Evolutionary conservation across 2,888 invertebrate species (phyloP).

Genomic region (Cephus spinipes): DNA sequence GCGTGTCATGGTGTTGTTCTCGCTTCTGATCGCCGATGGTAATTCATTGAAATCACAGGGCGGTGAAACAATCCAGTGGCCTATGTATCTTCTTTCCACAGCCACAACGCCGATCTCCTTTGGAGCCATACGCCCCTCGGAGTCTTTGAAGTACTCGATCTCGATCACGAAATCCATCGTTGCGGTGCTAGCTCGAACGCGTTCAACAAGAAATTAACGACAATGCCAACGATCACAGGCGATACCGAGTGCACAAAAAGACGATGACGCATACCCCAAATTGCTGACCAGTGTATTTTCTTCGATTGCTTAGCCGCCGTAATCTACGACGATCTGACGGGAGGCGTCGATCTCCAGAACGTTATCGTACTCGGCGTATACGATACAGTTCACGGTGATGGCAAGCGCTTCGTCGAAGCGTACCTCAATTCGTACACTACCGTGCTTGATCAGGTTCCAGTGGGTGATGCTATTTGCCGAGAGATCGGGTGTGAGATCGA

Average conservation of each 20-base stretch:
- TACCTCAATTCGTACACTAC: constrained; percentile 40
- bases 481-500: constrained; percentile 45
- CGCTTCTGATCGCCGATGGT: too few relatives aligned
- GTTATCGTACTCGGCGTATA: constrained; percentile 49
- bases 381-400: constrained; percentile 37
- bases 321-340: constrained; percentile 30
- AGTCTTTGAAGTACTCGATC: too few relatives aligned
- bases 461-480: constrained; percentile 31
- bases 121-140: too few relatives aligned
- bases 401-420: constrained; percentile 34
- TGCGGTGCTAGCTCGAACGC: background rate
- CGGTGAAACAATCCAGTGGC: too few relatives aligned
- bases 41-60: too few relatives aligned
- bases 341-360: constrained; percentile 44
- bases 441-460: constrained; percentile 35
- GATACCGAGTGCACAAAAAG: too few relatives aligned
- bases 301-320: background rate
- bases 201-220: too few relatives aligned
- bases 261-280: too few relatives aligned
- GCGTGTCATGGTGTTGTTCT: too few relatives aligned
- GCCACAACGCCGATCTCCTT: constrained; percentile 13
- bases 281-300: too few relatives aligned
- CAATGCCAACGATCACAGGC: too few relatives aligned
- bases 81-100: too few relatives aligned
- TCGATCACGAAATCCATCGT: constrained; percentile 5